Conservation (phyloP, 1,140 invertebrate species). For the Ooceraea biroi region DNA sequence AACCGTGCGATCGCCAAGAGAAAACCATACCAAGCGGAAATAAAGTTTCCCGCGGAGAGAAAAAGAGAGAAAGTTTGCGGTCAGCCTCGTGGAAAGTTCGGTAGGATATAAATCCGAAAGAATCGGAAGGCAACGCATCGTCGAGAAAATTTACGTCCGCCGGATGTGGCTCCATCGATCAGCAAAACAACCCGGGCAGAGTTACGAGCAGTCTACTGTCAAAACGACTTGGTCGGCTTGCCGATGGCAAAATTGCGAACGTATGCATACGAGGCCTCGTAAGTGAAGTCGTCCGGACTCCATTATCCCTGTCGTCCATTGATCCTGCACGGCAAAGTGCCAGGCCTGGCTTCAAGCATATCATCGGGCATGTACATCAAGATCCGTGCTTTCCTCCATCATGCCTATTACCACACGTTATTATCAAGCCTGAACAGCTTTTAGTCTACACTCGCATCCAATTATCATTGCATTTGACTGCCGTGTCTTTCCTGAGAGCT, state of each 20-base stretch:
- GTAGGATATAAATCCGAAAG: constrained; percentile 50
- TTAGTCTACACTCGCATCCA: neutral
- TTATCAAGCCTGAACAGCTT: constrained; percentile 10
- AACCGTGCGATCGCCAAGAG: constrained; percentile 32
- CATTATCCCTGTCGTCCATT: constrained; percentile 78
- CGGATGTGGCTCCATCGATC: constrained; percentile 52
- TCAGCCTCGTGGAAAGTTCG: constrained; percentile 32
- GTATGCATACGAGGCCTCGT: constrained; percentile 72
- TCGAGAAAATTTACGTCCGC: constrained; percentile 50
- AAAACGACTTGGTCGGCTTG: constrained; percentile 60
- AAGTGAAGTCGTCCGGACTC: constrained; percentile 82
- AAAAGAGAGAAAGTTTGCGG: neutral
- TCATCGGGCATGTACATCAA: neutral
- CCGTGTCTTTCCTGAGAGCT: neutral
- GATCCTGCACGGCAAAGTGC: constrained; percentile 71
- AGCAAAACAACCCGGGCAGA: constrained; percentile 60
- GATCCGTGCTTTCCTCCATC: constrained; percentile 6
- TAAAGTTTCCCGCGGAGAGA: constrained; percentile 17
- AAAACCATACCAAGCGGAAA: constrained; percentile 56
- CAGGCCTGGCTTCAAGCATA: neutral
- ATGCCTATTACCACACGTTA: constrained; percentile 30
- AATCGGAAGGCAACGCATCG: constrained; percentile 52
- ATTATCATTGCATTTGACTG: neutral
- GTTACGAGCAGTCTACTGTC: constrained; percentile 54
- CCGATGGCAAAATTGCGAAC: constrained; percentile 59